Percentiles rank a stretch among this genome's conserved stretches.
Conservation (phyloP, 2,113 vertebrate species). For the Axis porcinus region DNA sequence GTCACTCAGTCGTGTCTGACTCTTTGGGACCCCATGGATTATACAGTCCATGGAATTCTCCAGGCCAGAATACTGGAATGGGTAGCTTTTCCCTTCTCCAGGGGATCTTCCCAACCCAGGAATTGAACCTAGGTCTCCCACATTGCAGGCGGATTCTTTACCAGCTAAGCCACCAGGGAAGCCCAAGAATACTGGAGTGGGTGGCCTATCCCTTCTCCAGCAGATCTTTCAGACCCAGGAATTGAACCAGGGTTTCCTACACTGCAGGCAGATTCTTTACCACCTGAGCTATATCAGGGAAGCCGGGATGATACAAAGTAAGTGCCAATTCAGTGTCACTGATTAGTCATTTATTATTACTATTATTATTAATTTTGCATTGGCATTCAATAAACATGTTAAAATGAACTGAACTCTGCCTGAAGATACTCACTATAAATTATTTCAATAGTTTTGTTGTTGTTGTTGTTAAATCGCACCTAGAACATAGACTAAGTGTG, state of each 20-base stretch:
- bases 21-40: not conserved
- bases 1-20: not conserved
- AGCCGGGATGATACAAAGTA: not conserved
- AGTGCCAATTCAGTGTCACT: not conserved
- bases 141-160: not conserved
- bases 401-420: not conserved
- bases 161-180: not conserved
- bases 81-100: not conserved
- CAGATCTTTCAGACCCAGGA: not conserved
- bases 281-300: not conserved
- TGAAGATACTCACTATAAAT: not conserved
- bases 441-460: not conserved
- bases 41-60: not conserved
- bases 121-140: not conserved
- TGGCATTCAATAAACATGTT: not conserved
- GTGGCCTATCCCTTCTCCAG: not conserved
- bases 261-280: not conserved
- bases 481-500: not conserved
- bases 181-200: not conserved
- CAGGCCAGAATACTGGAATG: not conserved
- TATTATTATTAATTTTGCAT: conserved; percentile 9
- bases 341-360: conserved; percentile 32
- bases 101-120: not conserved
- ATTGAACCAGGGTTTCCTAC: not conserved
- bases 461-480: not conserved